Evolutionary conservation across 2,797 vertebrate species (phyloP).

Genomic region (Momotus momota): DNA sequence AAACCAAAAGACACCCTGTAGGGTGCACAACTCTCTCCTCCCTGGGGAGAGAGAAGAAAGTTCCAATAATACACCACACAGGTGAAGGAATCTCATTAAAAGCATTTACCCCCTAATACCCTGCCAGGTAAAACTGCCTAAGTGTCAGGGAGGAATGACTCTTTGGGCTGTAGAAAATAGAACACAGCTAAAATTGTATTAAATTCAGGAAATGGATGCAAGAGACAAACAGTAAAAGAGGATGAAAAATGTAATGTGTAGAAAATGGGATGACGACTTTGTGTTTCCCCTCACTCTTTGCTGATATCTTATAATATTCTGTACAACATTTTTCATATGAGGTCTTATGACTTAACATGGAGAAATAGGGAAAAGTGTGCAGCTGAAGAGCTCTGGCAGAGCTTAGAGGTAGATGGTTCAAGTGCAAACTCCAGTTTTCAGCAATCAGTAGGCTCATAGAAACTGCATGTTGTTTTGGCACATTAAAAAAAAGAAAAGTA

Average conservation of each 20-base stretch:
- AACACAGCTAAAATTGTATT: neutral
- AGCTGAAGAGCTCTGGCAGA: neutral
- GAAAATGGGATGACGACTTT: neutral
- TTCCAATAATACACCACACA: neutral
- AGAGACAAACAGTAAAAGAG: neutral
- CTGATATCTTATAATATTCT: neutral
- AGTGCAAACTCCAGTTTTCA: neutral
- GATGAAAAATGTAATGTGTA: neutral
- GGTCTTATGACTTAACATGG: neutral
- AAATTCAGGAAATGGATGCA: neutral
- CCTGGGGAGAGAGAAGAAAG: neutral
- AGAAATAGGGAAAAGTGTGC: neutral
- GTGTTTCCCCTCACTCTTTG: neutral
- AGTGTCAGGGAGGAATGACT: neutral
- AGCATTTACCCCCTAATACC: neutral
- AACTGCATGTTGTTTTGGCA: neutral
- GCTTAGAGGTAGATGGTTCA: neutral
- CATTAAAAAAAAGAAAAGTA: neutral
- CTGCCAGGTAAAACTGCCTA: neutral
- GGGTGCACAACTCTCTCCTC: neutral
- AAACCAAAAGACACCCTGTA: neutral
- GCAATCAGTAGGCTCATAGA: neutral
- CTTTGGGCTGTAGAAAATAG: neutral
- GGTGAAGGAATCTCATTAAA: constrained; percentile 15
- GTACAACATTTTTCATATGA: neutral